A percentile compares a stretch with the other conserved stretches of the same genome.
These are phyloP conservation scores for Idaea straminata DNA, from an alignment of 2,888 invertebrate species.

Conservation along the genomic window DNA sequence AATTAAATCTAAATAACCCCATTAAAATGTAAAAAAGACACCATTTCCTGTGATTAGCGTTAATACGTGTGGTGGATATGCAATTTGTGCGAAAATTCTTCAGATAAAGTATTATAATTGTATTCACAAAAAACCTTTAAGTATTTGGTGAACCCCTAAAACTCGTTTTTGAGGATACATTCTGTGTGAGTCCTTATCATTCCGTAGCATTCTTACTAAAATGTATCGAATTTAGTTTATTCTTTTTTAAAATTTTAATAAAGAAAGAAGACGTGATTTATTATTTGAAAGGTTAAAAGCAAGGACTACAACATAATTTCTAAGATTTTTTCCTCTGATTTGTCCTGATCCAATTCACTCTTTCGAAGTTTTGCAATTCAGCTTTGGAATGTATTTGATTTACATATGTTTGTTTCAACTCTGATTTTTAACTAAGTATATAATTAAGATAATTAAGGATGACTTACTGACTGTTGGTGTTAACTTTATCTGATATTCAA, in stretches of 20 bases:
- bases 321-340: neutral
- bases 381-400: neutral
- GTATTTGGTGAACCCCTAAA: neutral
- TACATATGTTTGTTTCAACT: neutral
- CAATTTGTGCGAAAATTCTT: neutral
- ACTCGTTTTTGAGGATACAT: too few relatives aligned
- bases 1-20: slow-evolving; percentile 1
- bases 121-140: neutral
- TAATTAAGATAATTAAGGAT: too few relatives aligned
- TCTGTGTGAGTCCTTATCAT: too few relatives aligned
- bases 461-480: too few relatives aligned
- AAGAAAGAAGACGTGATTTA: too few relatives aligned
- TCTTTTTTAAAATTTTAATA: too few relatives aligned
- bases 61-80: neutral
- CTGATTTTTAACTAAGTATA: too few relatives aligned
- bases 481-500: too few relatives aligned
- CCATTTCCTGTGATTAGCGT: neutral
- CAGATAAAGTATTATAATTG: neutral
- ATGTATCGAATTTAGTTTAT: too few relatives aligned
- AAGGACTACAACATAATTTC: too few relatives aligned
- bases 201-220: too few relatives aligned
- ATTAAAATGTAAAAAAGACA: neutral
- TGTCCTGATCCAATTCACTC: neutral
- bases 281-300: too few relatives aligned
- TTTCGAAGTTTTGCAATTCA: neutral